These are phyloP conservation scores for Nasonia longicornis DNA, from an alignment of 1,140 invertebrate genomes.

Conservation along the genomic window DNA sequence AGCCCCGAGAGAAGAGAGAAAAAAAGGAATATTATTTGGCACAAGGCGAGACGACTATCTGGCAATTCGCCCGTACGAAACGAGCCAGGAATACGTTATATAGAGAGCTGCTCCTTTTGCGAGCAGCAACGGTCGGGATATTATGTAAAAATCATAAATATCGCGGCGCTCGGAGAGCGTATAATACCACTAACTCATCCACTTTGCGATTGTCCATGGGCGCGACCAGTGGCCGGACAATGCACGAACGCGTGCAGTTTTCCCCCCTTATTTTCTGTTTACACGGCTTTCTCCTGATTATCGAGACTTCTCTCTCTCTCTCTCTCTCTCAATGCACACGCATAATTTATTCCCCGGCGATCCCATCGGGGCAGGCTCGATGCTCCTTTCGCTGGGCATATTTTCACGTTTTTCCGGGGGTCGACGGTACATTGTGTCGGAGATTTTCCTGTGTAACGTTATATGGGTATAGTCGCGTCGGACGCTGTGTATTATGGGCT, in stretches of 20 bases:
- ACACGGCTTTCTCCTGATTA: conserved; percentile 8
- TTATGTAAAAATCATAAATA: conserved; percentile 6
- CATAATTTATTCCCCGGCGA: background rate
- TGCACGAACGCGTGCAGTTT: background rate
- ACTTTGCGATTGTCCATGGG: conserved; percentile 10
- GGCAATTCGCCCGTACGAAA: conserved; percentile 2
- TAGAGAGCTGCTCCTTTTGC: background rate
- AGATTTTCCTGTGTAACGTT: background rate
- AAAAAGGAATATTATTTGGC: conserved; percentile 28
- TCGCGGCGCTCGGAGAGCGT: background rate
- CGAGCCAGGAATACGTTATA: background rate
- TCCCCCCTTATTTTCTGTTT: background rate
- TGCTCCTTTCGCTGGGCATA: background rate
- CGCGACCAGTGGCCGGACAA: background rate
- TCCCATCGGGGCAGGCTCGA: background rate
- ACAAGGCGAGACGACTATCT: conserved; percentile 11
- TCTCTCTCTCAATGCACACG: background rate
- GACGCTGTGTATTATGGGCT: background rate
- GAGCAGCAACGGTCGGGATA: background rate
- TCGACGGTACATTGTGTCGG: background rate
- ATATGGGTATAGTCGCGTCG: background rate
- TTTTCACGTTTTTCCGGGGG: conserved; percentile 8
- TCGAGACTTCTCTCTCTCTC: background rate
- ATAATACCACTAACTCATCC: background rate
- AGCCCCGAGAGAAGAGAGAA: background rate